Evolutionary conservation across 2,797 vertebrate genomes (phyloP), one percentile per base, ranked within the genome.

Genomic region (Garrulus glandarius): DNA sequence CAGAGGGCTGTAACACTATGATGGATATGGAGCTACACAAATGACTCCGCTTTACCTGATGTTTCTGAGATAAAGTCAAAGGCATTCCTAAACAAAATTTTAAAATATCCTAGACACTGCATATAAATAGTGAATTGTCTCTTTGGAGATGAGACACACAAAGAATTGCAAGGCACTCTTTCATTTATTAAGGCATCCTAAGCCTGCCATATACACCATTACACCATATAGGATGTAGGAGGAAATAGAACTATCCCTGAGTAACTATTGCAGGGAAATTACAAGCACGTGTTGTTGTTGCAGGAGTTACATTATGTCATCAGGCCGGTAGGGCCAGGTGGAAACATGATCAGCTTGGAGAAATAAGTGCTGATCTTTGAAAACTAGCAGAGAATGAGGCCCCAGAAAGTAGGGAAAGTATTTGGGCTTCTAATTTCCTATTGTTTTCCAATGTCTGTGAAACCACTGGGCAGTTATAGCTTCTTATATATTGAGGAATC

Each of bases 11-110:
- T 41, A 68, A 47, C 37, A 29, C 55, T 67, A 1, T 46, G 46
- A 29, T 37, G 47, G 69, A 34, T 43, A 27, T 0, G 12, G 12
- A 72, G 85, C 36, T 65, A 43, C 53, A 53, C 10, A 39, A 37
- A 65, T 94, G 75, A 93, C 49, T 96, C 92, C 91, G 72, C 75
- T 89, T 87, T 26, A 71, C 81, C 29, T 56, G 63, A 65, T 71
- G 49, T 55, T 92, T 80, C 64, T 71, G 61, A 92, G 78, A 83
- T 77, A 85, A 87, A 16, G 37, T 36, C 69, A 68, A 87, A 85
- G 22, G 9, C 60, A 57, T 74, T 74, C 71, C 68, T 44, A 55
- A 91, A 41, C 5, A 55, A 74, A 69, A 74, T 32, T 49, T 43
- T 75, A 5, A 60, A 53, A 71, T 61, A 39, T 41, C 36, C 37